Conservation (phyloP, 2,113 vertebrate species). For the Microtus richardsoni region DNA sequence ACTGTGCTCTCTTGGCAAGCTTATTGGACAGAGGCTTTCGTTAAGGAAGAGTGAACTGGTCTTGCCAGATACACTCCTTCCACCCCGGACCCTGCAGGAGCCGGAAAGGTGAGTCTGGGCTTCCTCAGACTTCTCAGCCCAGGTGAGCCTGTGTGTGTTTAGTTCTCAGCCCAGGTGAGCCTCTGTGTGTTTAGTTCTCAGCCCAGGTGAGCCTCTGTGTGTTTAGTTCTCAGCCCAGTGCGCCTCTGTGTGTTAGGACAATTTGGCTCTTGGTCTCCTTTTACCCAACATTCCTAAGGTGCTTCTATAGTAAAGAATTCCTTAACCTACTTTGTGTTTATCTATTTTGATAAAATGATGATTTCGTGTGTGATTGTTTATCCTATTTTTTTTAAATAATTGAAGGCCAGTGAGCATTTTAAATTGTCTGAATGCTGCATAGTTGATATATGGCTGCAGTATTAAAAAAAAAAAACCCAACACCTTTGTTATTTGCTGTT, state of each 20-base stretch:
- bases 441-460: background rate
- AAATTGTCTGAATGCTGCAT: background rate
- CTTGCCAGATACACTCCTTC: background rate
- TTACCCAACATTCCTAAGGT: background rate
- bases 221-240: background rate
- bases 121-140: background rate
- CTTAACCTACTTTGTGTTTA: background rate
- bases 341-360: background rate
- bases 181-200: background rate
- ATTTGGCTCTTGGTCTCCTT: background rate
- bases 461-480: background rate
- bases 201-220: background rate
- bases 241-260: background rate
- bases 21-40: background rate
- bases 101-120: background rate
- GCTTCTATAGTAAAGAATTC: background rate
- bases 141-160: background rate
- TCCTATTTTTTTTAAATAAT: background rate
- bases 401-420: too few relatives aligned
- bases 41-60: background rate
- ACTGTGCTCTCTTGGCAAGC: background rate
- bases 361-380: background rate
- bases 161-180: background rate
- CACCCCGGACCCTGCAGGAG: accelerated
- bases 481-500: background rate